Evolutionary conservation across 2,888 invertebrate genomes (phyloP).

Genomic region (Nasonia oneida): DNA sequence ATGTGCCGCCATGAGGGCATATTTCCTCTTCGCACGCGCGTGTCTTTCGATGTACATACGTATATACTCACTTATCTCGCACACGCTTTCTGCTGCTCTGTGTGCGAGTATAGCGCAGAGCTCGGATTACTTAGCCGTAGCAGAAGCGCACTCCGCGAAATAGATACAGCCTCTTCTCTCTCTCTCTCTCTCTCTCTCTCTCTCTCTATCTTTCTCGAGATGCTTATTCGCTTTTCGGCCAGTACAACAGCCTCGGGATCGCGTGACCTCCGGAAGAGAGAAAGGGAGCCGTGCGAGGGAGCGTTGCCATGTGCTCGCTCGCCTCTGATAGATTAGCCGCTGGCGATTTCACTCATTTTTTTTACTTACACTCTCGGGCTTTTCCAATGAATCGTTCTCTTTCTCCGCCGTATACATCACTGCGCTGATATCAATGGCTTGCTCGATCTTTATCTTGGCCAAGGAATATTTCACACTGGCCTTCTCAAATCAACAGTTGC

Average conservation of each 20-base stretch:
- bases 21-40: conserved; percentile 15
- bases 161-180: conserved; percentile 7
- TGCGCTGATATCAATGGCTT: conserved; percentile 29
- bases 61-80: background rate
- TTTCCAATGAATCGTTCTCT: background rate
- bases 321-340: conserved; percentile 49
- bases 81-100: conserved; percentile 28
- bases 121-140: conserved; percentile 35
- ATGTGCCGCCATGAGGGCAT: conserved; percentile 65
- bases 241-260: conserved; percentile 17
- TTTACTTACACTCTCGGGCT: background rate
- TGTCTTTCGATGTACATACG: background rate
- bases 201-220: background rate
- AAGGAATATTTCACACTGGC: conserved; percentile 36
- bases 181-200: background rate
- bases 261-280: conserved; percentile 2
- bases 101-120: background rate
- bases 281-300: background rate
- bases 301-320: conserved; percentile 66
- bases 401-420: background rate
- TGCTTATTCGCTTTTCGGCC: conserved; percentile 2
- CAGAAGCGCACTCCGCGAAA: conserved; percentile 19
- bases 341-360: conserved; percentile 16
- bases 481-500: background rate
- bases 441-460: conserved; percentile 31